These are phyloP conservation scores for Oreotrochilus melanogaster DNA, from an alignment of 2,113 vertebrate species.

Conservation along the genomic window DNA sequence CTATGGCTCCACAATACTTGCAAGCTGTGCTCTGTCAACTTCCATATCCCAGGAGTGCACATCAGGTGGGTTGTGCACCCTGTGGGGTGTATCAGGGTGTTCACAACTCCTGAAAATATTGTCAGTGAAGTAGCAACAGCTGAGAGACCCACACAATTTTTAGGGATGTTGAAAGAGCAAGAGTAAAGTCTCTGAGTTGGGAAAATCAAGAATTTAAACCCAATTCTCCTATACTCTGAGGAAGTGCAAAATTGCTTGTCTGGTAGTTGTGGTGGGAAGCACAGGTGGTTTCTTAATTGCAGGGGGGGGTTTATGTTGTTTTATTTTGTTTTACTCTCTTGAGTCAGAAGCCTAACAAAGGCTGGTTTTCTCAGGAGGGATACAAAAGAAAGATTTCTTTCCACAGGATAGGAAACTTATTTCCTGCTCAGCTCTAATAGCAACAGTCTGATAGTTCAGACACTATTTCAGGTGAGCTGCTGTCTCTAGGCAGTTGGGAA, in stretches of 20 bases:
- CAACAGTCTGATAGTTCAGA: not conserved
- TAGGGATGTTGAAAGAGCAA: not conserved
- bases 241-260: not conserved
- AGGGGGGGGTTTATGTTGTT: not conserved
- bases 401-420: not conserved
- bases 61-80: not conserved
- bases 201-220: not conserved
- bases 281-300: not conserved
- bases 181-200: not conserved
- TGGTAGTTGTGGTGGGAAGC: not conserved
- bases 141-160: not conserved
- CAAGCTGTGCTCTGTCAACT: not conserved
- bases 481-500: not conserved
- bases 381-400: not conserved
- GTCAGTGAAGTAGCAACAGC: not conserved
- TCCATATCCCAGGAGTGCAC: rapidly evolving
- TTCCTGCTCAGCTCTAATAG: not conserved
- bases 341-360: not conserved
- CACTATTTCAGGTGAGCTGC: not conserved
- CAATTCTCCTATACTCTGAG: not conserved
- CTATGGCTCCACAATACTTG: not conserved
- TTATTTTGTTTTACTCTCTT: not conserved
- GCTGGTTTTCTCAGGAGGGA: not conserved
- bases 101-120: not conserved
- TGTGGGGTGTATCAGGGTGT: not conserved